Evolutionary conservation across 2,113 vertebrate species (phyloP), one percentile per base, ranked within the genome.

Genomic region (Abramis brama): DNA sequence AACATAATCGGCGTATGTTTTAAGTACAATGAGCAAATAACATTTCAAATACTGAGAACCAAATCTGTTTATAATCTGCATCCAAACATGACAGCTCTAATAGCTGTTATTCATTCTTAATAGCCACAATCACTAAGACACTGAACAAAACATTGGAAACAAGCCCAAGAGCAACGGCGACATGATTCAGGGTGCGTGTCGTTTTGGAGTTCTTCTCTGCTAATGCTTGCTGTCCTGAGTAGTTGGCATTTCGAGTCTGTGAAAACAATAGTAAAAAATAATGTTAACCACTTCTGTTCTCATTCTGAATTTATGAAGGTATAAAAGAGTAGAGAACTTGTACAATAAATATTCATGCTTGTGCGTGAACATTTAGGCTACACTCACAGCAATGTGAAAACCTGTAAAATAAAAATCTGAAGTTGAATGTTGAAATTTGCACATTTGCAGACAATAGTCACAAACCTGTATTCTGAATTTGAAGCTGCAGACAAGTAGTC

Each of bases 181-280:
- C 12, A 8, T 88, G 45, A 79, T 90, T 84, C 7, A 92, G 60
- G 7, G 21, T 83, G 17, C 52, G 79, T 1, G 91, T 78, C 12
- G 47, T 82, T 13, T 76, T 68, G 11, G 91, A 92, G 9, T 25
- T 84, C 36, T 9, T 75, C n/a, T 75, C 66, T 0, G 91, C 91
- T 5, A 55, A 21, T 4, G 9, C 13, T 1, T 2, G 15, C 15
- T 89, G 79, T 6, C 88, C 89, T 2, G 5, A 5, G 1, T 2
- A 25, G 27, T 89, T 86, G 64, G 89, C 71, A 13, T 88, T 80
- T 45, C 80, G 85, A 25, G 91, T 90, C 91, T 91, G 60, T 19
- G 50, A 25, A 80, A 76, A 57, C 3, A 78, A 50, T 36, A 27
- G 39, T n/a, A 1, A 73, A 86, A 76, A 10, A 12, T 3, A 33